A percentile compares a stretch with the other conserved stretches of the same genome.
Evolutionary conservation across 2,113 vertebrate species (phyloP).

Genomic region (Podarcis raffonei): DNA sequence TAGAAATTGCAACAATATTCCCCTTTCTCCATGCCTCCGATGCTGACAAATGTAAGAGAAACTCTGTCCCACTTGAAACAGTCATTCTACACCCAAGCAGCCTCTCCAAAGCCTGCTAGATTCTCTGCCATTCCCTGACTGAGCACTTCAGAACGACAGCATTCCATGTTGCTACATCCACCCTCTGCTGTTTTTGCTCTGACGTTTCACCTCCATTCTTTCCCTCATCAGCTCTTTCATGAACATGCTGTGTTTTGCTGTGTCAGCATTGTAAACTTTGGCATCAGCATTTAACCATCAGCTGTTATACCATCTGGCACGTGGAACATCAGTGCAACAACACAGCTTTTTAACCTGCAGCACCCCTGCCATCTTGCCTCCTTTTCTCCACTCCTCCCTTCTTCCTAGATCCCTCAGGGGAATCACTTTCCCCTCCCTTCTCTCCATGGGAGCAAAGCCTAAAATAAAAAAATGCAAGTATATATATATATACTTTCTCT

Average conservation of each 20-base stretch:
- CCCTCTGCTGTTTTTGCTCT: constrained; percentile 16
- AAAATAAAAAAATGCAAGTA: neutral
- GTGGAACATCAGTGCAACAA: constrained; percentile 50
- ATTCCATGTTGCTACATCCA: constrained; percentile 1
- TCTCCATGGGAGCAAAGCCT: neutral
- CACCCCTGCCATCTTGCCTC: neutral
- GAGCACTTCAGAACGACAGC: neutral
- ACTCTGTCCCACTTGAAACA: rapidly evolving
- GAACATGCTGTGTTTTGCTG: constrained; percentile 63
- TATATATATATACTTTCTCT: neutral
- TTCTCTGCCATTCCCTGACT: constrained; percentile 17
- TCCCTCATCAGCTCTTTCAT: constrained; percentile 57
- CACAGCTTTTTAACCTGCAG: neutral
- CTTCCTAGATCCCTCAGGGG: neutral
- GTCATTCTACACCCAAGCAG: neutral
- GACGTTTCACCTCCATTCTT: constrained; percentile 65
- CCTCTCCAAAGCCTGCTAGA: neutral
- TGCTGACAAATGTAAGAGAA: neutral
- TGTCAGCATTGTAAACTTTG: constrained; percentile 64
- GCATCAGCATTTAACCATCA: constrained; percentile 73
- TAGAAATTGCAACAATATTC: neutral
- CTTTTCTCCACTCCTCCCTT: neutral
- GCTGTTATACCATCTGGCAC: constrained; percentile 72
- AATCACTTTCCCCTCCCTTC: neutral
- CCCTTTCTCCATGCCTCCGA: neutral